A percentile compares a stretch with the other conserved stretches of the same genome.
These are phyloP conservation scores for Bombylius discolor DNA, from an alignment of 2,888 invertebrate genomes.

Conservation along the genomic window DNA sequence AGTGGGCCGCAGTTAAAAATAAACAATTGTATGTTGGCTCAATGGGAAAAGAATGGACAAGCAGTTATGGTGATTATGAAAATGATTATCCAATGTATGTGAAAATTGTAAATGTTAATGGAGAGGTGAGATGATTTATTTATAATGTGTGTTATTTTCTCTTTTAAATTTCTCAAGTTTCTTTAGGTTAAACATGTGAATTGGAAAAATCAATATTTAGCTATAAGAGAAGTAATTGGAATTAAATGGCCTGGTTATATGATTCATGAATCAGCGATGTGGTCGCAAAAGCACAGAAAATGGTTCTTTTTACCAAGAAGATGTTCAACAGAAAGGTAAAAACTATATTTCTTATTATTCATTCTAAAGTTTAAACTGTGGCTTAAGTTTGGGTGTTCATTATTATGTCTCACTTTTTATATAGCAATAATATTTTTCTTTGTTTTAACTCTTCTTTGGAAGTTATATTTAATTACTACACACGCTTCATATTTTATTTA, in stretches of 20 bases:
- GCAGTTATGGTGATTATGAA: constrained; percentile 63
- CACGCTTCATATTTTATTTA: no score
- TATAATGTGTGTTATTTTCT: not conserved
- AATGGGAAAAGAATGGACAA: constrained; percentile 96
- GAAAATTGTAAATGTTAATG: constrained; percentile 65
- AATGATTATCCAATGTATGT: constrained; percentile 91
- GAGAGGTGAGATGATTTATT: constrained; percentile 47
- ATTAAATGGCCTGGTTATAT: constrained; percentile 91
- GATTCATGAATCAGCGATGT: constrained; percentile 90
- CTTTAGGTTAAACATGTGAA: constrained; percentile 47
- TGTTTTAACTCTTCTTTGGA: no score
- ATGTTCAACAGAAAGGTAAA: constrained; percentile 57
- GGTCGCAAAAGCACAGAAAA: constrained; percentile 69
- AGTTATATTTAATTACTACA: no score
- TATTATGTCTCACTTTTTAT: no score
- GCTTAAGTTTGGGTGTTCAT: no score
- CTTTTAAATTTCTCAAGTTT: constrained; percentile 9
- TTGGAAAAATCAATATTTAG: constrained; percentile 61
- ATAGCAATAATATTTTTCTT: no score
- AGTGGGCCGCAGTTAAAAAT: constrained; percentile 93
- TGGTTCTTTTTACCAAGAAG: constrained; percentile 94
- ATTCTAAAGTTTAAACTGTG: no score
- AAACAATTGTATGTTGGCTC: constrained; percentile 81
- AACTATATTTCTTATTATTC: not conserved
- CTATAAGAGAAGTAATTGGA: constrained; percentile 57